Conservation (phyloP, 2,113 vertebrate genomes). For the Meleagris gallopavo region DNA sequence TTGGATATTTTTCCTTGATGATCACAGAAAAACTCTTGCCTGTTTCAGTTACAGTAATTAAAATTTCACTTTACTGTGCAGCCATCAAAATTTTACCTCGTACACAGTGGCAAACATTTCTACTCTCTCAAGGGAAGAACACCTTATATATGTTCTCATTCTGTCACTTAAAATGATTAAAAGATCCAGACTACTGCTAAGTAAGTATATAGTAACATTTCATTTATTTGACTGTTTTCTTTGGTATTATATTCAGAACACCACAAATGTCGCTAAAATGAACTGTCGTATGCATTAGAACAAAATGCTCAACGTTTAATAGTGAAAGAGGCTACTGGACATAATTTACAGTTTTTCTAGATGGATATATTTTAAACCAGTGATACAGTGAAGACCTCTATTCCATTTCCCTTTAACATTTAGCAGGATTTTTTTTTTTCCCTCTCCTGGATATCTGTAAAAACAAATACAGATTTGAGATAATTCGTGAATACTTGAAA, state of each 20-base stretch:
- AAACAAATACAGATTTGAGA: background rate
- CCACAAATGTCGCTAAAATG: background rate
- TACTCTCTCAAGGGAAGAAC: background rate
- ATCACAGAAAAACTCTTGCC: background rate
- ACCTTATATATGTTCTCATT: constrained; percentile 15
- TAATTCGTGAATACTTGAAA: background rate
- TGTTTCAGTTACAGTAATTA: background rate
- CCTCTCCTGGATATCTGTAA: background rate
- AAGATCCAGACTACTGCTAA: background rate
- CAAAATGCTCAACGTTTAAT: background rate
- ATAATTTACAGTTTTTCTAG: background rate
- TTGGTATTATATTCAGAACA: background rate
- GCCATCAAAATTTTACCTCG: background rate
- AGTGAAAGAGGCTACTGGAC: background rate
- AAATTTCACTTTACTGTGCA: background rate
- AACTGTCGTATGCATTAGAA: background rate
- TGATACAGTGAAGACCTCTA: background rate
- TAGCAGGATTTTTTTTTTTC: background rate
- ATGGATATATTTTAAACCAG: background rate
- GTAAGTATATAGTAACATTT: background rate
- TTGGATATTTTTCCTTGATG: background rate
- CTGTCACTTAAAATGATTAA: constrained; percentile 48
- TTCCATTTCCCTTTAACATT: background rate
- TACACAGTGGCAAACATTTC: background rate
- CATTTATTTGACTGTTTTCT: background rate